These are phyloP conservation scores for Myotis yumanensis DNA, from an alignment of 2,113 vertebrate species.

Conservation along the genomic window DNA sequence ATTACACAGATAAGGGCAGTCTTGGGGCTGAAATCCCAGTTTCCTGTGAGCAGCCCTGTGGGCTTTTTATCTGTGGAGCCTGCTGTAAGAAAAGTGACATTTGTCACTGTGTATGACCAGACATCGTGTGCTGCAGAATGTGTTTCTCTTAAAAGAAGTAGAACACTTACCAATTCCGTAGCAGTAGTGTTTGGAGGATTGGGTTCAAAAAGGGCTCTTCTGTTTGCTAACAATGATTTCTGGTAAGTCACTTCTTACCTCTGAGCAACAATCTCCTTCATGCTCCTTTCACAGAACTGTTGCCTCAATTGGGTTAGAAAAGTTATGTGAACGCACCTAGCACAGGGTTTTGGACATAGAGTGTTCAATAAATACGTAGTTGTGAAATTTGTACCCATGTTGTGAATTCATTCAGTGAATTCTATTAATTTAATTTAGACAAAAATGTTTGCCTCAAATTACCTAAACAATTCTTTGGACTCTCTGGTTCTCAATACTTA, in stretches of 20 bases:
- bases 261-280: background rate
- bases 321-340: background rate
- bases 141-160: background rate
- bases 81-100: background rate
- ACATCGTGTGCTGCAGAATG: background rate
- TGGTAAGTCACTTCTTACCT: background rate
- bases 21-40: background rate
- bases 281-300: background rate
- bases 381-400: background rate
- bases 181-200: background rate
- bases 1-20: background rate
- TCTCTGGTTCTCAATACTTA: background rate
- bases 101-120: background rate
- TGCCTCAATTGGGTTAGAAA: slow-evolving; percentile 4
- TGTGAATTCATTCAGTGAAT: slow-evolving; percentile 12
- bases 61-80: background rate
- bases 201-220: background rate
- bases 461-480: slow-evolving; percentile 4
- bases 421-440: background rate
- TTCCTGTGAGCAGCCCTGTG: background rate
- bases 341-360: background rate
- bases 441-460: background rate
- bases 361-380: background rate
- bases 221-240: background rate
- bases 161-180: background rate